Evolutionary conservation across 1,140 invertebrate species (phyloP), one percentile per base, ranked within the genome.

Genomic region (Mercenaria mercenaria): DNA sequence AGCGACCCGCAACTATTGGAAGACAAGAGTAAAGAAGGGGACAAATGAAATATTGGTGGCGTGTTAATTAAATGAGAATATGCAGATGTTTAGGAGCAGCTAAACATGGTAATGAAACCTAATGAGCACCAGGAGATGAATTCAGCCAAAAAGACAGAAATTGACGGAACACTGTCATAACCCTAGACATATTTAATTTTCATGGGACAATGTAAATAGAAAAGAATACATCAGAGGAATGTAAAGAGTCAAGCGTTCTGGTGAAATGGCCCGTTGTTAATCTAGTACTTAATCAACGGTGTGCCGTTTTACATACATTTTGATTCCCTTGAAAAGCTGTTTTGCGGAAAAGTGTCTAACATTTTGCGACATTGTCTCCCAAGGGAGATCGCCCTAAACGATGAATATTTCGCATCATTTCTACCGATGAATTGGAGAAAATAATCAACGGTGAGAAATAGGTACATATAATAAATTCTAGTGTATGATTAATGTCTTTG

Each of bases 301-400:
- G 56, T 29, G 52, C 32, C n/a, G 15, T 84, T 74, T 89, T 89
- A 83, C 81, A 89, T 89, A 89, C 80, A 89, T 89, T 89, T 89
- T 89, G 64, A 26, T 84, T 84, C 23, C 67, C 34, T 74, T 61
- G 50, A 85, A 59, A 89, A 74, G 56, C 47, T 59, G 56, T 59
- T 81, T 89, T 76, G 69, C 32, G 52, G 88, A 74, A 50, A 50
- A 59, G 56, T 74, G 72, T 84, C 80, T 84, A 89, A 76, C 37
- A 77, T 89, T 89, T 89, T 77, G 56, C 80, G 80, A 76, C 64
- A 72, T n/a, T n/a, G 11, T 8, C 43, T 74, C 69, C 52, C 79
- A 39, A 29, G 85, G 52, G 50, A 47, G 23, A 20, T n/a, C 20
- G 2, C 47, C 56, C 26, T 37, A 37, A 64, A 61, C 39, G 59